Percentiles rank a stretch among this genome's conserved stretches.
Evolutionary conservation across 2,888 invertebrate genomes (phyloP).

Genomic region (Mesochorus sp.): DNA sequence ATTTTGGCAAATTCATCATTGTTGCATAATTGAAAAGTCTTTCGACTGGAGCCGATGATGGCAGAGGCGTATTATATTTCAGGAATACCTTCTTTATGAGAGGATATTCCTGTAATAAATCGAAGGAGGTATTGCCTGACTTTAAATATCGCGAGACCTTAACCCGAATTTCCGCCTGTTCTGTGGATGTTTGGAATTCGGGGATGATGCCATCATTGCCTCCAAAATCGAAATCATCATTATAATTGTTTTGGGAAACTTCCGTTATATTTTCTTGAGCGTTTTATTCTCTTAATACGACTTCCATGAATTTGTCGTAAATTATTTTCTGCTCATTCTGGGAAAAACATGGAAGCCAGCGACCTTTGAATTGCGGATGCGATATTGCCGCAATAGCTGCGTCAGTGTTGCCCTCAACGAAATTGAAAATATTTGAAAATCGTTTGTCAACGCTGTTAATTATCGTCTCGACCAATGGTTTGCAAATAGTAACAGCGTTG

Average conservation of each 20-base stretch:
- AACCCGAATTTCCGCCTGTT: neutral
- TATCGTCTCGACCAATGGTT: constrained; percentile 11
- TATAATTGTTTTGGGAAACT: neutral
- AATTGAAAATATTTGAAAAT: constrained; percentile 20
- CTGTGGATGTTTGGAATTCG: neutral
- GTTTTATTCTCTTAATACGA: neutral
- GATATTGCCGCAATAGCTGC: constrained; percentile 38
- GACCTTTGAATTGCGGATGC: constrained; percentile 39
- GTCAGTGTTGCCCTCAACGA: neutral
- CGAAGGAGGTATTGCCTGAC: neutral
- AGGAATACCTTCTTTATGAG: neutral
- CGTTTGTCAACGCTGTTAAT: constrained; percentile 3
- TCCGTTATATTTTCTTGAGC: neutral
- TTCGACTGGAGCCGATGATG: neutral
- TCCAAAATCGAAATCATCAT: constrained; percentile 30
- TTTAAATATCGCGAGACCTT: neutral
- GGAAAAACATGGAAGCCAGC: constrained; percentile 26
- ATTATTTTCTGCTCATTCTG: constrained; percentile 4
- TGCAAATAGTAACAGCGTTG: neutral
- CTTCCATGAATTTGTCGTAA: constrained; percentile 9
- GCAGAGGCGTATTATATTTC: no score
- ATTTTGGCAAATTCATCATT: neutral
- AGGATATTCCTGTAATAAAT: constrained; percentile 11
- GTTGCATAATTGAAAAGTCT: neutral
- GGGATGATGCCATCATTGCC: constrained; percentile 1